A percentile compares a stretch with the other conserved stretches of the same genome.
Evolutionary conservation across 2,888 invertebrate species (phyloP).

Genomic region (Chloromyia formosa): DNA sequence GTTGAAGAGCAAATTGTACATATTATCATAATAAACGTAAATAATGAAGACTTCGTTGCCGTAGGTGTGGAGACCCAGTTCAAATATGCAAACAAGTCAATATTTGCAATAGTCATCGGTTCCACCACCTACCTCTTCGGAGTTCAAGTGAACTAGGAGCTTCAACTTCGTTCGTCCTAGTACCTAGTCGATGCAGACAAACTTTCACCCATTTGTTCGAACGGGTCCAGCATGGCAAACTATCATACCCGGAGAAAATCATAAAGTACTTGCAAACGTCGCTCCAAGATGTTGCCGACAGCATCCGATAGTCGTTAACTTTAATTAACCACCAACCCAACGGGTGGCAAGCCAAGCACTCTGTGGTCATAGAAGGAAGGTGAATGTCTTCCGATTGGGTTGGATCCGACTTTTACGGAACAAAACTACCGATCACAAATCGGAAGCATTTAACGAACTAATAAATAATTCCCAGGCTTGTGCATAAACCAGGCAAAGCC

Average conservation of each 20-base stretch:
- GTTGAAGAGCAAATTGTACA: no score
- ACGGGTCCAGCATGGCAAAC: no score
- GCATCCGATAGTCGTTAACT: slow-evolving; percentile 18
- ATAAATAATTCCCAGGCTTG: slow-evolving; percentile 29
- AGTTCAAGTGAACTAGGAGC: no score
- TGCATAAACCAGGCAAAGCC: slow-evolving; percentile 6
- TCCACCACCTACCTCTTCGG: no score
- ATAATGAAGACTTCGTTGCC: no score
- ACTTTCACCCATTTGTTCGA: no score
- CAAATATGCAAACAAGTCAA: no score
- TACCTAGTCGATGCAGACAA: no score
- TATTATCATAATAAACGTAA: no score
- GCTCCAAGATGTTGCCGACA: slow-evolving; percentile 4
- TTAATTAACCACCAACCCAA: slow-evolving; percentile 17
- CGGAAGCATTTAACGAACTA: slow-evolving; percentile 29
- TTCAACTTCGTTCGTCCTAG: no score
- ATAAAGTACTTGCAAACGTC: slow-evolving; percentile 2
- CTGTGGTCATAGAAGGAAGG: slow-evolving; percentile 4
- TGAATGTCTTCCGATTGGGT: slow-evolving; percentile 3
- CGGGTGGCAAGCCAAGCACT: not conserved
- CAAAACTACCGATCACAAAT: slow-evolving; percentile 18
- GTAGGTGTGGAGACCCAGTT: no score
- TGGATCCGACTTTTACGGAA: not conserved
- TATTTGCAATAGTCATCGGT: no score
- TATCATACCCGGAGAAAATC: not conserved